Conservation (phyloP, 2,888 invertebrate species). For the Itoplectis maculator region DNA sequence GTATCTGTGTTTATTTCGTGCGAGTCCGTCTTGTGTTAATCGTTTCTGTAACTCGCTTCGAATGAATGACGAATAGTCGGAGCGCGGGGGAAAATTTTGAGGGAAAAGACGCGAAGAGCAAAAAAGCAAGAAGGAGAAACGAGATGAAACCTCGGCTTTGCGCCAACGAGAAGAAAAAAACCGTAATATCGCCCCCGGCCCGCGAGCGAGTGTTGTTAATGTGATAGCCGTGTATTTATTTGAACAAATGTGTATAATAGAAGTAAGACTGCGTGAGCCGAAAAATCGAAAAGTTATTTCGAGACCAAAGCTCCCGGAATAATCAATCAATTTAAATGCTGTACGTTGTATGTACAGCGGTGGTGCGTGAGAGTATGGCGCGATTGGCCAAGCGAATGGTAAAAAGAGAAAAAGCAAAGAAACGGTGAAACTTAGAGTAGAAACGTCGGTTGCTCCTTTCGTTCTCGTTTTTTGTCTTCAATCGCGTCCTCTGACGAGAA, state of each 20-base stretch:
- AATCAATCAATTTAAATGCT: constrained; percentile 36
- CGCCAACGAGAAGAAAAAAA: constrained; percentile 32
- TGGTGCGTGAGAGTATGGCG: constrained; percentile 72
- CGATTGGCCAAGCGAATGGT: constrained; percentile 66
- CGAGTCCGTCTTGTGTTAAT: constrained; percentile 56
- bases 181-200: constrained; percentile 37
- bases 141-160: constrained; percentile 25
- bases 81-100: constrained; percentile 4
- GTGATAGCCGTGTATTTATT: constrained; percentile 82
- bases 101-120: not conserved
- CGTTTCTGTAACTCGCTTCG: constrained; percentile 53
- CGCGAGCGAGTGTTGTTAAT: constrained; percentile 71
- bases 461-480: constrained; percentile 36
- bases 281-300: constrained; percentile 53
- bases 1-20: constrained; percentile 62
- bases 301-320: constrained; percentile 34
- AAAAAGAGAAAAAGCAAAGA: not conserved
- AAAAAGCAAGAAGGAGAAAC: not conserved
- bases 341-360: constrained; percentile 75
- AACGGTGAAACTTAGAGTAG: constrained; percentile 34
- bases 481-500: constrained; percentile 18
- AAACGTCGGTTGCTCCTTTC: constrained; percentile 28
- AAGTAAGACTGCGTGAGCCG: constrained; percentile 56
- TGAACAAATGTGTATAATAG: constrained; percentile 77
- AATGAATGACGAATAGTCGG: constrained; percentile 28